Percentiles rank a stretch among this genome's conserved stretches.
Conservation (phyloP, 2,797 vertebrate genomes). For the Pagetopsis macropterus region DNA sequence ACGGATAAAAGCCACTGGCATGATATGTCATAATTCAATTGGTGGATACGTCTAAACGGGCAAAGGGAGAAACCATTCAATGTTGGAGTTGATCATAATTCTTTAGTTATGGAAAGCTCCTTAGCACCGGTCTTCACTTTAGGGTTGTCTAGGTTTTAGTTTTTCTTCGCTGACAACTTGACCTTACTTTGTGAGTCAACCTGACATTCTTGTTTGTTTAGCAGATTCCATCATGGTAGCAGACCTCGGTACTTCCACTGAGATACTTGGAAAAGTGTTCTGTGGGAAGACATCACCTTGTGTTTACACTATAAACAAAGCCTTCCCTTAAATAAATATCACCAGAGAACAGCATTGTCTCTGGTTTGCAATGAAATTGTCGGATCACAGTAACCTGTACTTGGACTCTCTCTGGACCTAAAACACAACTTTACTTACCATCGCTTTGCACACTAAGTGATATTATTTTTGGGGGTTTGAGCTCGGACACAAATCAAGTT, state of each 20-base stretch:
- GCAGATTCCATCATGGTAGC: constrained; percentile 43
- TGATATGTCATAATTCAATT: too few relatives aligned
- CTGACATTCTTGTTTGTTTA: constrained; percentile 29
- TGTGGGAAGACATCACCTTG: constrained; percentile 39
- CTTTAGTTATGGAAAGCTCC: too few relatives aligned
- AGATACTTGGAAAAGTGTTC: constrained; percentile 22
- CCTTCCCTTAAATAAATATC: constrained; percentile 55
- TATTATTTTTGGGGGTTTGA: not conserved
- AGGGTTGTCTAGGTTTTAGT: not conserved
- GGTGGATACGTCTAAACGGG: too few relatives aligned
- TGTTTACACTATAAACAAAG: constrained; percentile 72
- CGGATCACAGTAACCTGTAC: not conserved
- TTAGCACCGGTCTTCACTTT: too few relatives aligned
- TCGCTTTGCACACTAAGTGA: not conserved
- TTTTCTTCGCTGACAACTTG: constrained; percentile 34
- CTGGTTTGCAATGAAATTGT: constrained; percentile 24
- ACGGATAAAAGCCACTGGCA: too few relatives aligned
- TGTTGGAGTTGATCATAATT: too few relatives aligned
- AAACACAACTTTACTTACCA: not conserved
- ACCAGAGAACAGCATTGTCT: constrained; percentile 16
- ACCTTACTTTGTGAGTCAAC: constrained; percentile 29
- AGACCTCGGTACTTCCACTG: constrained; percentile 42
- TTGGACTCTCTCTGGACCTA: constrained; percentile 7
- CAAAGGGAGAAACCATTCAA: too few relatives aligned
- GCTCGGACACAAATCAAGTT: not conserved